These are phyloP conservation scores for Macrostomum cliftonense DNA, from an alignment of 2,888 invertebrate species.

Conservation along the genomic window DNA sequence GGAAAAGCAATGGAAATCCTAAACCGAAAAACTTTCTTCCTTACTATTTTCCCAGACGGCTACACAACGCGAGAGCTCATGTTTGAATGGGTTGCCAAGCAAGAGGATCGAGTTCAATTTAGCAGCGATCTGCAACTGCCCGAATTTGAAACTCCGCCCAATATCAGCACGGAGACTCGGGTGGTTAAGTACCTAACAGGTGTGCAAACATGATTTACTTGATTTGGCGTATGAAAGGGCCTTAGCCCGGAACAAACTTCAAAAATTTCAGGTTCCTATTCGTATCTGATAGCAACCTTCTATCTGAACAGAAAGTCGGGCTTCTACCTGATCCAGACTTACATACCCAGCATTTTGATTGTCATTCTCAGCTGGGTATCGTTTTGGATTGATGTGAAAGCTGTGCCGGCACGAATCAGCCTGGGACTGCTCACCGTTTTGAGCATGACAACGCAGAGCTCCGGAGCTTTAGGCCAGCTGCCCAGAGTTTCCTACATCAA, in stretches of 20 bases:
- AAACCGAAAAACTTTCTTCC: too few species aligned
- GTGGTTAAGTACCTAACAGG: slow-evolving; percentile 1
- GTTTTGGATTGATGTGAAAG: slow-evolving; percentile 8
- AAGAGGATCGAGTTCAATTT: not conserved
- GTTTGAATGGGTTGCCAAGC: slow-evolving; percentile 54
- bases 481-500: slow-evolving; percentile 8
- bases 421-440: slow-evolving; percentile 8
- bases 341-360: slow-evolving; percentile 8
- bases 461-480: slow-evolving; percentile 6
- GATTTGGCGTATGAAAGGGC: too few species aligned
- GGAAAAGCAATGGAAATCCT: too few species aligned
- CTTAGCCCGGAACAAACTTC: too few species aligned
- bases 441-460: slow-evolving; percentile 9
- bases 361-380: slow-evolving; percentile 10
- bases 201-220: too few species aligned
- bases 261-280: slow-evolving; percentile 3
- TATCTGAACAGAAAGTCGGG: slow-evolving; percentile 6
- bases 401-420: slow-evolving; percentile 8
- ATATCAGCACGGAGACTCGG: not conserved
- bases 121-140: slow-evolving; percentile 5
- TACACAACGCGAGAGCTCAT: slow-evolving; percentile 91
- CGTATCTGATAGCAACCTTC: slow-evolving; percentile 3
- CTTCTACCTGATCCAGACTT: slow-evolving; percentile 9
- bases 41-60: slow-evolving; percentile 76
- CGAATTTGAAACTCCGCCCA: slow-evolving; percentile 2